Evolutionary conservation across 2,888 invertebrate genomes (phyloP).

Genomic region (Mechanitis mazaeus): DNA sequence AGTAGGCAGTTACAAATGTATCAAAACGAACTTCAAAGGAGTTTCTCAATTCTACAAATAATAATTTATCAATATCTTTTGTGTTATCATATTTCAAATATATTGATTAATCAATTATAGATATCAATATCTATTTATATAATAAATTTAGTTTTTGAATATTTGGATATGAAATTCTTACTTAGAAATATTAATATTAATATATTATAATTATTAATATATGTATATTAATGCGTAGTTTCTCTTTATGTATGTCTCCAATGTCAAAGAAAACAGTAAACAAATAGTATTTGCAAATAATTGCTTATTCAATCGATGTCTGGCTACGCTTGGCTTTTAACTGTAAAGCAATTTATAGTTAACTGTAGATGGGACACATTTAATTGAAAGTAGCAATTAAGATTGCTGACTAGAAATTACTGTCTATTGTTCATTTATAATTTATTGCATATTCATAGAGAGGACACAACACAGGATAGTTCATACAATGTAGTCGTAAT

Average conservation of each 20-base stretch:
- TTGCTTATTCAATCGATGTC: constrained; percentile 23
- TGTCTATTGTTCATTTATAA: constrained; percentile 22
- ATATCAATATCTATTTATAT: too few relatives aligned
- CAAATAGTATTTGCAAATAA: constrained; percentile 18
- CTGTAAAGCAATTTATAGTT: constrained; percentile 24
- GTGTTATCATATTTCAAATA: too few relatives aligned
- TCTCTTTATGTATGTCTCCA: constrained; percentile 6
- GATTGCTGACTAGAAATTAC: constrained; percentile 29
- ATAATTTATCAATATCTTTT: too few relatives aligned
- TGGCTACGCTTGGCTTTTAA: constrained; percentile 22
- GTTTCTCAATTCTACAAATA: too few relatives aligned
- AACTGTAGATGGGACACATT: constrained; percentile 28
- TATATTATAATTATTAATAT: too few relatives aligned
- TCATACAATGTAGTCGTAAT: constrained; percentile 21
- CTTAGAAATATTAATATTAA: too few relatives aligned
- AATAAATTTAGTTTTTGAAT: too few relatives aligned
- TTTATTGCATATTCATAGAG: constrained; percentile 5
- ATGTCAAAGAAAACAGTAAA: constrained; percentile 19
- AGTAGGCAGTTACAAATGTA: too few relatives aligned
- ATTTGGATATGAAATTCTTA: too few relatives aligned
- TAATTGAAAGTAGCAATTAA: constrained; percentile 33
- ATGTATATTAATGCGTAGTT: not conserved
- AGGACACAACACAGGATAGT: not conserved
- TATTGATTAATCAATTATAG: too few relatives aligned
- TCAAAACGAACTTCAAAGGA: too few relatives aligned